A percentile compares a stretch with the other conserved stretches of the same genome.
These are phyloP conservation scores for Mustelus asterias DNA, from an alignment of 2,113 vertebrate species.

Conservation along the genomic window DNA sequence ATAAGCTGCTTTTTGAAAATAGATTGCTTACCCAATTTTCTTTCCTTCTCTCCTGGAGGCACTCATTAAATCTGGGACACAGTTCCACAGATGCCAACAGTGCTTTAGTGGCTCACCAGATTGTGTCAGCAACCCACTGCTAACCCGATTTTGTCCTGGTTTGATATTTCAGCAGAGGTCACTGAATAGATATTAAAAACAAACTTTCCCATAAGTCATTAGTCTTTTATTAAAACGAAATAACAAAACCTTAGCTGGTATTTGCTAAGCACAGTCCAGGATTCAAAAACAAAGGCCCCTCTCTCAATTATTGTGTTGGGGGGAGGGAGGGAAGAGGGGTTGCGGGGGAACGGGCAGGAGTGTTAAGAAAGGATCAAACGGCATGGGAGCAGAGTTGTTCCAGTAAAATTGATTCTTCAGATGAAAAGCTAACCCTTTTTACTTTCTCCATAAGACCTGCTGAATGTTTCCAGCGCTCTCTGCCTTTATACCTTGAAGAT, in stretches of 20 bases:
- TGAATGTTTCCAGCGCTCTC: no score
- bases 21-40: background rate
- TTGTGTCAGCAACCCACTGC: background rate
- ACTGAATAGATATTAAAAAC: background rate
- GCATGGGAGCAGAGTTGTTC: background rate
- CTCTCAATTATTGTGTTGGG: background rate
- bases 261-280: background rate
- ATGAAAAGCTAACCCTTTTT: no score
- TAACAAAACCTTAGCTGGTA: background rate
- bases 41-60: background rate
- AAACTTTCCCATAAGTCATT: background rate
- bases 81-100: background rate
- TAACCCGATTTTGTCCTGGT: background rate
- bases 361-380: background rate
- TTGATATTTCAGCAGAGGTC: background rate
- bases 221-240: no score
- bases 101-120: background rate
- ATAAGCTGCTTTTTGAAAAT: background rate
- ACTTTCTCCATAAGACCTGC: no score
- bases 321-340: background rate
- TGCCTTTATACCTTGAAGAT: no score
- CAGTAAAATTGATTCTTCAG: background rate
- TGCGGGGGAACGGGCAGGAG: background rate
- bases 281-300: background rate
- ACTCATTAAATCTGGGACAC: background rate